Evolutionary conservation across 2,797 vertebrate species (phyloP).

Genomic region (Thaleichthys pacificus): DNA sequence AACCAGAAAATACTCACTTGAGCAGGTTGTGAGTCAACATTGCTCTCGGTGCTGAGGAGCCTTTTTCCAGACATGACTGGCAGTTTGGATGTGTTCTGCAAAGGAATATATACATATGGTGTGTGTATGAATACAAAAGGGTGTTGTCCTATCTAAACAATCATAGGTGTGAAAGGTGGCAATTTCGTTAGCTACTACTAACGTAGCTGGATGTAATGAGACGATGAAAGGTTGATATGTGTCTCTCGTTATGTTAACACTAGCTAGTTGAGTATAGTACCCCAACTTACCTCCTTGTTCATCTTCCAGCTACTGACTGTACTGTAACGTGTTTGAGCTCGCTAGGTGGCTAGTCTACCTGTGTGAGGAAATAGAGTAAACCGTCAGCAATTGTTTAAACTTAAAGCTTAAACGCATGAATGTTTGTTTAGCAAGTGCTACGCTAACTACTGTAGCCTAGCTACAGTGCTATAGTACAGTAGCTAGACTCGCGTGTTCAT

Average conservation of each 20-base stretch:
- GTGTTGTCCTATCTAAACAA: neutral
- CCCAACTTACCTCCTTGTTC: conserved; percentile 49
- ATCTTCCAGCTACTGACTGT: conserved; percentile 17
- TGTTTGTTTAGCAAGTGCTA: too few species aligned
- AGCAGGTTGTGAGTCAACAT: conserved; percentile 57
- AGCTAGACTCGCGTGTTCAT: too few species aligned
- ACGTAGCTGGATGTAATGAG: neutral
- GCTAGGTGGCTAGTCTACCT: neutral
- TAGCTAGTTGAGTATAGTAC: too few species aligned
- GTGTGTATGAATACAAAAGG: neutral
- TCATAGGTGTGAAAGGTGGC: neutral
- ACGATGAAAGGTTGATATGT: neutral
- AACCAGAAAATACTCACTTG: conserved; percentile 51
- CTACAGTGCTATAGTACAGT: too few species aligned
- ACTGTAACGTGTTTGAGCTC: too few species aligned
- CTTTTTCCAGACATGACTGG: conserved; percentile 72
- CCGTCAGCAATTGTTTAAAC: too few species aligned
- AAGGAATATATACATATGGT: neutral
- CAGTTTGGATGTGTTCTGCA: conserved; percentile 67
- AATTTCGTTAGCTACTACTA: neutral
- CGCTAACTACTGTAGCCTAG: too few species aligned
- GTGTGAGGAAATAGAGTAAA: neutral
- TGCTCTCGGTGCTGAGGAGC: conserved; percentile 53
- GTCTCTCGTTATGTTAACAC: too few species aligned
- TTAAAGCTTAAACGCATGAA: neutral